Conservation (phyloP, 1,140 invertebrate species). For the Gerris buenoi region DNA sequence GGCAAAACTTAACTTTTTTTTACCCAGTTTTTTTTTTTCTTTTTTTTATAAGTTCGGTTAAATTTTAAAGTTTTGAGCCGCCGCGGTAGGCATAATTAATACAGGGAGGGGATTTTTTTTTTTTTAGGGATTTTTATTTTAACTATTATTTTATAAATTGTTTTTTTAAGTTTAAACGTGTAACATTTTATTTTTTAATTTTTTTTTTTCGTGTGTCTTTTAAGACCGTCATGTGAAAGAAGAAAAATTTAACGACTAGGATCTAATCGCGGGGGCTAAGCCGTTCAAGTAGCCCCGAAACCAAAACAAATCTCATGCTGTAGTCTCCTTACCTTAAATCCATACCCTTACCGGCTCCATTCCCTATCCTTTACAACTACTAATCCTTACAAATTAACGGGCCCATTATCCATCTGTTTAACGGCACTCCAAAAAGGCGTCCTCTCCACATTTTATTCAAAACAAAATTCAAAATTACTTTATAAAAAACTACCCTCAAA, state of each 20-base stretch:
- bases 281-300: neutral
- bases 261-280: neutral
- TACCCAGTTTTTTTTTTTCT: no score
- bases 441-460: conserved; percentile 3
- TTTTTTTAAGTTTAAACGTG: no score
- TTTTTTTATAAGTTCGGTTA: no score
- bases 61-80: neutral
- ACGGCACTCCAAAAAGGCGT: conserved; percentile 3
- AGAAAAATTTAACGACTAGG: neutral
- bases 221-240: neutral
- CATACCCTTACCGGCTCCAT: conserved; percentile 2
- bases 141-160: no score
- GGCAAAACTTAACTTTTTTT: no score
- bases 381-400: neutral
- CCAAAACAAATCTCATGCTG: neutral
- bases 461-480: conserved; percentile 4
- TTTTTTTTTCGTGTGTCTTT: neutral
- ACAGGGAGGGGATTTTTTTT: neutral
- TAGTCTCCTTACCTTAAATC: neutral
- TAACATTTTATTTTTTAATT: neutral
- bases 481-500: neutral
- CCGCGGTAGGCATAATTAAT: neutral
- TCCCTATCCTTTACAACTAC: conserved; percentile 1
- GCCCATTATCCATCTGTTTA: conserved; percentile 6
- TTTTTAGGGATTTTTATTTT: neutral